These are phyloP conservation scores for Scaptomyza graminum DNA, from an alignment of 1,140 invertebrate genomes.

Conservation along the genomic window DNA sequence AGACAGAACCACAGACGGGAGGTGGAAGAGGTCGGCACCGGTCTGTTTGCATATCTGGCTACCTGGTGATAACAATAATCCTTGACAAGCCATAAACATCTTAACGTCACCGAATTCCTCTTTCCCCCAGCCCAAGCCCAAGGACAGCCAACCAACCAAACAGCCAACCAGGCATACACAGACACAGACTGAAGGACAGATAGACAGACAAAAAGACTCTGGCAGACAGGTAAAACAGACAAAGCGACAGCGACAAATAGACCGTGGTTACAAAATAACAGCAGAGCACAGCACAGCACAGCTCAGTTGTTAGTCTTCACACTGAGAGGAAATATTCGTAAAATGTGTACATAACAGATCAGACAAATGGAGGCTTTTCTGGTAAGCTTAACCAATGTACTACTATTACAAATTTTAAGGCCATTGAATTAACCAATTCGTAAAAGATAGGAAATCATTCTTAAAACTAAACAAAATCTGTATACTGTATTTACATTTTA, in stretches of 20 bases:
- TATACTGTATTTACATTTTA: too few species aligned
- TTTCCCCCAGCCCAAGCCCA: constrained; percentile 1
- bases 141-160: background rate
- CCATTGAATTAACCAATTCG: too few species aligned
- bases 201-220: background rate
- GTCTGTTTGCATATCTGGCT: constrained; percentile 77
- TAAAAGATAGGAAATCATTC: too few species aligned
- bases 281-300: background rate
- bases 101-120: constrained; percentile 60
- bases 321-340: background rate
- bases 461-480: too few species aligned
- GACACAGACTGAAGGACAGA: background rate
- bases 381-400: too few species aligned
- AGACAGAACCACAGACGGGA: background rate
- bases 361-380: too few species aligned
- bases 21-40: constrained; percentile 19
- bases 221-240: too few species aligned
- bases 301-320: background rate
- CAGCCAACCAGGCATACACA: background rate
- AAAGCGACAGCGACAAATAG: constrained; percentile 56
- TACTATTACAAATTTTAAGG: too few species aligned
- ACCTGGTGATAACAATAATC: constrained; percentile 80
- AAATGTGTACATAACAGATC: background rate
- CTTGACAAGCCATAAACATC: constrained; percentile 82
- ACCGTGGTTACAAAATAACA: constrained; percentile 47